A percentile compares a stretch with the other conserved stretches of the same genome.
Conservation (phyloP, 1,140 invertebrate species). For the Brachionus plicatilis region DNA sequence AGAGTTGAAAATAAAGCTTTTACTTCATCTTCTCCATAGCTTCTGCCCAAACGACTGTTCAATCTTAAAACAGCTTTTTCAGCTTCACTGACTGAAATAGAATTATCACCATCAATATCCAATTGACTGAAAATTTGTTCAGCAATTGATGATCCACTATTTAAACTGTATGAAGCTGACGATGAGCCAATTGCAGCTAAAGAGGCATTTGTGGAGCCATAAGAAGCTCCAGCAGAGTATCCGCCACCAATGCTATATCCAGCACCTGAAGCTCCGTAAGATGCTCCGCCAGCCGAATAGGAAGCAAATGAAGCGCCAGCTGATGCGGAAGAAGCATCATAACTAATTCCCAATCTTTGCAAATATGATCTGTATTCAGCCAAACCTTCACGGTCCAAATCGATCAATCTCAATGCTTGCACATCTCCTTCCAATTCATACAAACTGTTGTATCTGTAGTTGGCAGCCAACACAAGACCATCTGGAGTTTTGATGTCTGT, state of each 20-base stretch:
- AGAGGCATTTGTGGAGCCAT: background rate
- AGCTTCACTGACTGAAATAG: constrained; percentile 12
- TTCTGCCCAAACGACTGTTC: constrained; percentile 15
- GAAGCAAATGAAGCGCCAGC: background rate
- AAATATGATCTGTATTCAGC: constrained; percentile 35
- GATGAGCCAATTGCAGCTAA: too few species aligned
- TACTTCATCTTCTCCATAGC: constrained; percentile 37
- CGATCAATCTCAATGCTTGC: constrained; percentile 20
- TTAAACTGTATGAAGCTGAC: background rate
- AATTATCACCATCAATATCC: constrained; percentile 4
- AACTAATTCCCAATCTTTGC: constrained; percentile 30
- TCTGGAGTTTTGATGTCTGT: constrained; percentile 23
- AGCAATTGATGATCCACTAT: background rate
- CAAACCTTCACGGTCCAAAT: constrained; percentile 26
- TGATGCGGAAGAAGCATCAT: background rate
- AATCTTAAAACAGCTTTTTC: constrained; percentile 23
- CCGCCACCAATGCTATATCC: background rate
- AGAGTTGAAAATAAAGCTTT: background rate
- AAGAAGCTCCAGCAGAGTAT: background rate
- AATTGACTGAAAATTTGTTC: constrained; percentile 30
- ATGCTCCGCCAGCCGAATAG: background rate
- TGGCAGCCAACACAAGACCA: constrained; percentile 6
- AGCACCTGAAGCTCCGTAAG: background rate
- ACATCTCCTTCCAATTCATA: constrained; percentile 27
- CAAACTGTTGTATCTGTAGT: constrained; percentile 36